Base-by-base conservation (phyloP, 2,888 invertebrate species). In the Lamproptera curius region DNA sequence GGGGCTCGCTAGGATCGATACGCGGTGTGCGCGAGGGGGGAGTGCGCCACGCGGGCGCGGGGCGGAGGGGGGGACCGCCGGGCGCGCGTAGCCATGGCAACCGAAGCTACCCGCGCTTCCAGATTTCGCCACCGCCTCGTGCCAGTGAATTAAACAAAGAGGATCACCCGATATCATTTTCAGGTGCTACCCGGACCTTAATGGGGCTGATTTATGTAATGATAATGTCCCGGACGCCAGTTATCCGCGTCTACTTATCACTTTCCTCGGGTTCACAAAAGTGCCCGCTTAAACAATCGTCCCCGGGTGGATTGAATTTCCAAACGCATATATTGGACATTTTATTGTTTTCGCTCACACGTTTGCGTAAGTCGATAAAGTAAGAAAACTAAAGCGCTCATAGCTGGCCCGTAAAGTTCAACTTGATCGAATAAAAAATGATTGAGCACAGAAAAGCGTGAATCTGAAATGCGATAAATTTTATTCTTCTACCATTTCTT, bases 21-120 rank as follows among this genome's bases (percentile, higher is more conserved):
- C 31, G 33, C 17, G 46, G 56, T 55, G 60, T 63, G 79, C 70
- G 73, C 72, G 76, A 73, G 73, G 75, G 54, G 55, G 65, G 57
- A 64, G 58, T 51, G 61, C 53, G 51, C 56, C 54, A 56, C 51
- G 52, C 44, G 55, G 46, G 52, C 52, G 37, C 44, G 38, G 51
- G 50, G 44, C 53, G 54, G 50, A 56, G 50, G 48, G 63, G 64
- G 56, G 56, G 59, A 69, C 71, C 73, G 69, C 74, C 78, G 64
- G 72, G 70, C 78, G 79, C 80, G 76, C 76, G 86, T 86, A 82
- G 85, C 81, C 77, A 84, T 85, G 83, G 85, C 74, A 85, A 85
- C 85, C 82, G 76, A 71, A 78, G 77, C 77, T 79, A 78, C 77
- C 81, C 79, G 75, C 74, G 80, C 79, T 73, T 80, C 72, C 83